Conservation (phyloP, 2,113 vertebrate genomes). For the Hippocampus guttulatus region DNA sequence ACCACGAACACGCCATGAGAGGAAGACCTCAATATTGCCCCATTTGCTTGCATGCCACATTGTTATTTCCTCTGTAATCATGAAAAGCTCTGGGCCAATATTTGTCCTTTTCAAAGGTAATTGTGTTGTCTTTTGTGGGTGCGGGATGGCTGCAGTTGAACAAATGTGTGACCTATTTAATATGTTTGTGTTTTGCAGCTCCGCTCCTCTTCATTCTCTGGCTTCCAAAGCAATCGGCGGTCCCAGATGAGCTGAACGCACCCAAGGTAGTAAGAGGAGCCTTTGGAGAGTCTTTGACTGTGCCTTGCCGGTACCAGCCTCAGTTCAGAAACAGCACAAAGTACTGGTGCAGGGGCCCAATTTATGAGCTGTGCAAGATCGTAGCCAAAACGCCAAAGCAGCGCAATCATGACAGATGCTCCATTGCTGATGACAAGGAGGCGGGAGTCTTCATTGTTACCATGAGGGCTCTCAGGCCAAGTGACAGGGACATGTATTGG, state of each 20-base stretch:
- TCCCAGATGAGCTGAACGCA: slow-evolving; percentile 28
- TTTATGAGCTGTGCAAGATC: slow-evolving; percentile 32
- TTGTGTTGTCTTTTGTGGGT: background rate
- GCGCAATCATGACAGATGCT: background rate
- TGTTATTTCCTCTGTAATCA: background rate
- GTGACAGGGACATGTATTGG: slow-evolving; percentile 51
- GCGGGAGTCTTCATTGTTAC: slow-evolving; percentile 47
- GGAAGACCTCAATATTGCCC: slow-evolving; percentile 8
- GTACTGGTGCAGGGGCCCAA: slow-evolving; percentile 59
- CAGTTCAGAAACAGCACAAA: slow-evolving; percentile 35
- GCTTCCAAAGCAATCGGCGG: slow-evolving; percentile 14
- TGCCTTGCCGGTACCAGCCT: slow-evolving; percentile 41
- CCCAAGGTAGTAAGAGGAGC: slow-evolving; percentile 31
- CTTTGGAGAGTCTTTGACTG: slow-evolving; percentile 20
- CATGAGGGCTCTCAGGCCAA: slow-evolving; percentile 34
- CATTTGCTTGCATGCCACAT: background rate
- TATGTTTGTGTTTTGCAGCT: slow-evolving; percentile 28
- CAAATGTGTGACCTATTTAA: background rate
- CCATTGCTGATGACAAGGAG: slow-evolving; percentile 41
- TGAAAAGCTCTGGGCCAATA: slow-evolving; percentile 14
- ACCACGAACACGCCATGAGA: background rate
- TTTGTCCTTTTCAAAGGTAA: slow-evolving; percentile 36
- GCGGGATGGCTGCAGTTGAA: background rate
- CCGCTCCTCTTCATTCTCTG: slow-evolving; percentile 31
- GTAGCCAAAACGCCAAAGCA: slow-evolving; percentile 39